Conservation (phyloP, 1,140 invertebrate genomes). For the Propsilocerus akamusi region DNA sequence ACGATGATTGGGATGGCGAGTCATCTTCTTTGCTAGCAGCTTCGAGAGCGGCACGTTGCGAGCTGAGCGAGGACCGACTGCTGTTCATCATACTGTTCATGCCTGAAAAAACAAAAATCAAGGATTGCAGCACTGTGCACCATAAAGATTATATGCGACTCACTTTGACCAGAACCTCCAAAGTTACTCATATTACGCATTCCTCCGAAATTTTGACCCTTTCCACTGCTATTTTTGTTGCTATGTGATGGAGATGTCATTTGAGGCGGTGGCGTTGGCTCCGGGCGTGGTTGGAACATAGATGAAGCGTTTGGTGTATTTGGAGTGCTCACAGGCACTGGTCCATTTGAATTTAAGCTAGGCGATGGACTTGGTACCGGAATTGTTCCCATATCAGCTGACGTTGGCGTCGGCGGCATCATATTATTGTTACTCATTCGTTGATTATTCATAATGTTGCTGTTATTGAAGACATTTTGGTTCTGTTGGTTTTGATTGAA, state of each 20-base stretch:
- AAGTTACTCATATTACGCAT: not conserved
- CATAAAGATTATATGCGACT: not conserved
- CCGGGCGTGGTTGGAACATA: conserved; percentile 19
- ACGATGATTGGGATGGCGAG: conserved; percentile 34
- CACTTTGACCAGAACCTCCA: not conserved
- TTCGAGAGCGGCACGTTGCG: conserved; percentile 49
- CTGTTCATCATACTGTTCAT: not conserved
- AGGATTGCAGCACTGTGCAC: too few species aligned
- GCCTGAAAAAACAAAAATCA: not conserved
- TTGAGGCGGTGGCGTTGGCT: conserved; percentile 17
- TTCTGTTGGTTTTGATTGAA: conserved; percentile 23
- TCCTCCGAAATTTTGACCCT: not conserved
- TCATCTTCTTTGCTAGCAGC: conserved; percentile 42
- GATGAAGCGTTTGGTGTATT: conserved; percentile 30
- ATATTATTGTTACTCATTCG: conserved; percentile 13
- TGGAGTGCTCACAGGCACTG: conserved; percentile 25
- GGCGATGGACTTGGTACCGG: conserved; percentile 31
- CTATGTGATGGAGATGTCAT: conserved; percentile 16
- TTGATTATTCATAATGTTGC: conserved; percentile 10
- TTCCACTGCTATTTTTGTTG: conserved; percentile 6
- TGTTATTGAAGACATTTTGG: conserved; percentile 10
- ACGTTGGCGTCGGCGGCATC: conserved; percentile 23
- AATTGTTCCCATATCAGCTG: conserved; percentile 21
- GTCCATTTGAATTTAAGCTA: conserved; percentile 22
- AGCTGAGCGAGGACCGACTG: conserved; percentile 31